A percentile compares a stretch with the other conserved stretches of the same genome.
These are phyloP conservation scores for Eupelmus urozonus DNA, from an alignment of 2,888 invertebrate species.

Conservation along the genomic window DNA sequence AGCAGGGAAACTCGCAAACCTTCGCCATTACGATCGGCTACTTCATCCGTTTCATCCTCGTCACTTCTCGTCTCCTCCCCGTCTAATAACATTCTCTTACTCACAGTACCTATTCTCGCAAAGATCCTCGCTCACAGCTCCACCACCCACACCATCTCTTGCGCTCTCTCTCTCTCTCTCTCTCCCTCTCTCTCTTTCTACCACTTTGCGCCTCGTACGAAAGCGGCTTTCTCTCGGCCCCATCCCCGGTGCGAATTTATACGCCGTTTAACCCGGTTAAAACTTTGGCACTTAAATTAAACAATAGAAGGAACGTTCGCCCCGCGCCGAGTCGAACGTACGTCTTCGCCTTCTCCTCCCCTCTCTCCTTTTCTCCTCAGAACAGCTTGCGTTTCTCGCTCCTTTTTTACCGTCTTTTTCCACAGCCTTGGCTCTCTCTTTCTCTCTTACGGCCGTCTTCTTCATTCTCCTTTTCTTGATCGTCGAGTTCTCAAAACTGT, in stretches of 20 bases:
- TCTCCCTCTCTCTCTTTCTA: slow-evolving; percentile 22
- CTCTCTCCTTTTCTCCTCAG: slow-evolving; percentile 47
- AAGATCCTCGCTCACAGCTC: not conserved
- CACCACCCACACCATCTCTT: not conserved
- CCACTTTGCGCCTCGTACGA: slow-evolving; percentile 42
- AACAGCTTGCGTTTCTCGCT: slow-evolving; percentile 37
- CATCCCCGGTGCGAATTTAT: slow-evolving; percentile 70
- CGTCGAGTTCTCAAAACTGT: slow-evolving; percentile 48
- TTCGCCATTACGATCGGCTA: not conserved
- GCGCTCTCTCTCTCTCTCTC: slow-evolving; percentile 34
- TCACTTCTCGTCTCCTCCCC: slow-evolving; percentile 9
- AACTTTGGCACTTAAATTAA: slow-evolving; percentile 76
- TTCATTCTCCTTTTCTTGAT: slow-evolving; percentile 37
- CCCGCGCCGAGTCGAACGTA: slow-evolving; percentile 67
- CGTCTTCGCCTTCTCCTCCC: slow-evolving; percentile 64
- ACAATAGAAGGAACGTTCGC: slow-evolving; percentile 72
- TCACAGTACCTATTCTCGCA: slow-evolving; percentile 6
- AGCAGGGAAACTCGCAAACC: slow-evolving; percentile 6
- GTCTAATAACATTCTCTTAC: slow-evolving; percentile 40
- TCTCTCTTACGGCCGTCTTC: slow-evolving; percentile 1
- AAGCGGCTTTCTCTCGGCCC: slow-evolving; percentile 16
- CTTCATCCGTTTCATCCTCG: slow-evolving; percentile 30
- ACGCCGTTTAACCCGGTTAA: slow-evolving; percentile 73
- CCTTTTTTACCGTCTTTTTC: slow-evolving; percentile 13
- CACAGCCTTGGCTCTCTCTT: not conserved